phyloP scores from a whole-genome alignment of 2,113 vertebrate genomes.

The Thinocorus orbignyianus region DNA sequence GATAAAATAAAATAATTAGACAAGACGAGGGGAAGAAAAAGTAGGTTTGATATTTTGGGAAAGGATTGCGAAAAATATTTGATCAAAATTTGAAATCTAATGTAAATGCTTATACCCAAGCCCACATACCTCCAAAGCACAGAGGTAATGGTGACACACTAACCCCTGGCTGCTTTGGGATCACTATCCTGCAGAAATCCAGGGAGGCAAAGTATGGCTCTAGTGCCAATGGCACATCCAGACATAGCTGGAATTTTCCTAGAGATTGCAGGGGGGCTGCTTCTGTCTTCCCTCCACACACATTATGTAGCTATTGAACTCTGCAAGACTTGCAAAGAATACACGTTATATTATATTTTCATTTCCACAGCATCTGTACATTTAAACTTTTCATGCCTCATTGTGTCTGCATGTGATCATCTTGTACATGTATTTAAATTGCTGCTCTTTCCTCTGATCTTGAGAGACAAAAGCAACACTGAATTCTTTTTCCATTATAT shows the following conservation, averaged over 20 bases:
- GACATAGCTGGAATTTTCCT: slow-evolving; percentile 7
- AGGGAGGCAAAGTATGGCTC: accelerated
- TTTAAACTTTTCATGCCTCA: slow-evolving; percentile 20
- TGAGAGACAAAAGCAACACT: not conserved
- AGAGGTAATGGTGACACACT: not conserved
- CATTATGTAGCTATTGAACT: slow-evolving; percentile 23
- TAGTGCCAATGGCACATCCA: not conserved
- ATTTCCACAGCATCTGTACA: slow-evolving; percentile 28
- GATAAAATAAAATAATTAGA: not conserved
- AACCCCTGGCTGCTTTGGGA: not conserved
- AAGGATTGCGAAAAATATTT: not conserved
- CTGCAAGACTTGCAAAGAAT: slow-evolving; percentile 32
- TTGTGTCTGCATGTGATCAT: slow-evolving; percentile 6
- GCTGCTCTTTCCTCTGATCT: slow-evolving; percentile 26
- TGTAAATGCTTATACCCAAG: not conserved
- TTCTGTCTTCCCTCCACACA: not conserved
- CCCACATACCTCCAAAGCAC: not conserved
- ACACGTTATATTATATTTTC: slow-evolving; percentile 36
- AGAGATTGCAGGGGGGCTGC: not conserved
- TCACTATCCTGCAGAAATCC: not conserved
- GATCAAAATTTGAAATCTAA: not conserved
- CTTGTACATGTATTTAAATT: slow-evolving; percentile 29
- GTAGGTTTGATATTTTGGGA: not conserved
- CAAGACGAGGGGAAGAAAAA: not conserved
- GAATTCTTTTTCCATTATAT: slow-evolving; percentile 33